Conservation (phyloP, 2,888 invertebrate species). For the Tetranychus piercei region DNA sequence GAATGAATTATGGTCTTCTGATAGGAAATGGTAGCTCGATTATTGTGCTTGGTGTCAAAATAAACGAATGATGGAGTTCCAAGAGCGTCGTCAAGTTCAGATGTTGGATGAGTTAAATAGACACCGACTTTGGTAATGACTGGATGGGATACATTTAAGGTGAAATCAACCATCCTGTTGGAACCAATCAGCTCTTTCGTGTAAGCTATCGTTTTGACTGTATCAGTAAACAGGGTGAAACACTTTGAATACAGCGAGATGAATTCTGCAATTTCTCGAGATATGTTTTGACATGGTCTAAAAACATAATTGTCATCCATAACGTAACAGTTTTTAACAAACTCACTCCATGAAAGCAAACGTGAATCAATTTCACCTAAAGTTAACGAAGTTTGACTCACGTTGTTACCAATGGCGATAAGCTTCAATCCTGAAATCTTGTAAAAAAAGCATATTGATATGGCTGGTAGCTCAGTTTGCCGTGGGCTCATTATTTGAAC, state of each 20-base stretch:
- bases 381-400: background rate
- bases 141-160: background rate
- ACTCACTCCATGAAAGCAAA: background rate
- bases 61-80: background rate
- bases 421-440: background rate
- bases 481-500: background rate
- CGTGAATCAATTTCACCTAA: background rate
- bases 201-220: background rate
- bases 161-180: background rate
- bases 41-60: background rate
- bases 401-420: background rate
- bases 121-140: background rate
- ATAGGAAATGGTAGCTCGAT: background rate
- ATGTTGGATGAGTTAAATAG: background rate
- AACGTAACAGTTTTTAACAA: background rate
- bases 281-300: background rate
- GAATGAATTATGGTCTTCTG: background rate
- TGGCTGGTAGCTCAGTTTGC: background rate
- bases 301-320: background rate
- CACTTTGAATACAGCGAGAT: background rate
- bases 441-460: slow-evolving; percentile 6
- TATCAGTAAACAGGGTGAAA: background rate
- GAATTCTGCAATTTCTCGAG: background rate
- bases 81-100: background rate
- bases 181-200: background rate